Percentiles rank a stretch among this genome's conserved stretches.
These are phyloP conservation scores for Plecturocebus donacophilus DNA, from an alignment of 2,113 vertebrate genomes.

Conservation along the genomic window DNA sequence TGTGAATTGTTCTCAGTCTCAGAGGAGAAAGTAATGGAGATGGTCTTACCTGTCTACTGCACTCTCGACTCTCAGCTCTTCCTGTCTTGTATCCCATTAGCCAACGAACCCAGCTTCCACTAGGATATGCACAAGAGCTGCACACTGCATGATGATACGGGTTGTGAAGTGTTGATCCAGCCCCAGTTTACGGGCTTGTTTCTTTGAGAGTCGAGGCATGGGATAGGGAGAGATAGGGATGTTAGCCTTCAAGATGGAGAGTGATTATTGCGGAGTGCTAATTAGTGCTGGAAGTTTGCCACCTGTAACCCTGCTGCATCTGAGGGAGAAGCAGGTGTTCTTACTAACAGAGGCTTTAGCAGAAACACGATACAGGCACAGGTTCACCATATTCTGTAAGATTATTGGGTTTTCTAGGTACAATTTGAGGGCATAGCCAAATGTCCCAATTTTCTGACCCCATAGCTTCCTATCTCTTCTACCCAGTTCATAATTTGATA, in stretches of 20 bases:
- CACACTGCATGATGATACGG: no score
- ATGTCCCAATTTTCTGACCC: background rate
- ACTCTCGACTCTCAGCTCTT: background rate
- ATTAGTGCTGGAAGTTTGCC: background rate
- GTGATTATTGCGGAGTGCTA: background rate
- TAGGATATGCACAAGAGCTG: background rate
- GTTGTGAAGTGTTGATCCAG: no score
- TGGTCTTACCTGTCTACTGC: background rate
- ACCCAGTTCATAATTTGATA: no score
- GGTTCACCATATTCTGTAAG: background rate
- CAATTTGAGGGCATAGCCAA: background rate
- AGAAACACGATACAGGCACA: background rate
- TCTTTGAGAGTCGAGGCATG: background rate
- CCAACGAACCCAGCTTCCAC: background rate
- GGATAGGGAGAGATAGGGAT: no score
- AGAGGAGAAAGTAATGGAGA: background rate
- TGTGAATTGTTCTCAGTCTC: background rate
- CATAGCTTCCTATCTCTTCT: no score
- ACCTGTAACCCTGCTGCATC: background rate
- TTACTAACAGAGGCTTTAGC: background rate
- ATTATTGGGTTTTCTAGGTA: background rate
- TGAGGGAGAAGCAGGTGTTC: background rate
- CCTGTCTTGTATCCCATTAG: background rate
- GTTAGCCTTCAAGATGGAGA: background rate
- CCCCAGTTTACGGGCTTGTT: background rate